Percentiles rank a stretch among this genome's conserved stretches.
Evolutionary conservation across 2,888 invertebrate species (phyloP).

Genomic region (Troilus luridus): DNA sequence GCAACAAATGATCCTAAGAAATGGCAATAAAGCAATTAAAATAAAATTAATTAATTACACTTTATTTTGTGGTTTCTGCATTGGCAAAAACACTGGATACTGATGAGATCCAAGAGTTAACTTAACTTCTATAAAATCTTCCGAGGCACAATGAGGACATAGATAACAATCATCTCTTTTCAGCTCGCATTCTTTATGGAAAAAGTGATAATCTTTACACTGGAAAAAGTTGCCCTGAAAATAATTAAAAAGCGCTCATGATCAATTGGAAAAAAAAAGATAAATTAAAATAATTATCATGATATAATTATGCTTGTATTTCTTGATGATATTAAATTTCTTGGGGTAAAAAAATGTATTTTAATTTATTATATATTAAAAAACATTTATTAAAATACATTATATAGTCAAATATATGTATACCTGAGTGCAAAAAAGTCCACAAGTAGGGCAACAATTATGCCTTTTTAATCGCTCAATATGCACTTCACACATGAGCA

Average conservation of each 20-base stretch:
- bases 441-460: constrained; percentile 92
- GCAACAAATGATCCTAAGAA: background rate
- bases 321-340: background rate
- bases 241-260: constrained; percentile 56
- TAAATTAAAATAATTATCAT: background rate
- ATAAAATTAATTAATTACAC: constrained; percentile 66
- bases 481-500: constrained; percentile 85
- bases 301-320: background rate
- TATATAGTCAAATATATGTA: constrained; percentile 38
- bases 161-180: constrained; percentile 69
- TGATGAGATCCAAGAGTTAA: constrained; percentile 77
- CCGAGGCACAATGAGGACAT: constrained; percentile 82
- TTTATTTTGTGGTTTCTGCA: constrained; percentile 70
- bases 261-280: background rate
- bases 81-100: constrained; percentile 73
- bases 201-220: constrained; percentile 84
- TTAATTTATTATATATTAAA: too few species aligned
- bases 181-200: constrained; percentile 86
- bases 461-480: constrained; percentile 81
- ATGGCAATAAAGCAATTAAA: background rate
- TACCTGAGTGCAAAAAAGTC: constrained; percentile 91
- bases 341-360: too few species aligned
- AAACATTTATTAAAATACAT: background rate
- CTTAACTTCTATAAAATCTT: constrained; percentile 72
- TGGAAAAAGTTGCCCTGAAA: constrained; percentile 85